These are phyloP conservation scores for Malthinus seriepunctatus DNA, from an alignment of 2,888 invertebrate genomes.

Conservation along the genomic window DNA sequence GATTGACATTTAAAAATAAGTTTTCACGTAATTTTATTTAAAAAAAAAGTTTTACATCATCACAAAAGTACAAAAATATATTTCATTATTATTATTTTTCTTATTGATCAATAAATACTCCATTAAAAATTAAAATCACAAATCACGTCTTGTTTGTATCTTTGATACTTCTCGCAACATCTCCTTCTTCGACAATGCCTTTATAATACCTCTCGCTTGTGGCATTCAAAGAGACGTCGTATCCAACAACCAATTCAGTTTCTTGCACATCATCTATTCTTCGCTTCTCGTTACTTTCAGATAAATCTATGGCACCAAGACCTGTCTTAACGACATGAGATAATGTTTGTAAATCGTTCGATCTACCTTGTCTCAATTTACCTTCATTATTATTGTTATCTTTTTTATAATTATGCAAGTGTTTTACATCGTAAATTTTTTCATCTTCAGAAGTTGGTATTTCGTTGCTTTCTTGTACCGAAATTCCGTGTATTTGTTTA, in stretches of 20 bases:
- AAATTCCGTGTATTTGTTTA: slow-evolving; percentile 55
- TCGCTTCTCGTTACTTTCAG: slow-evolving; percentile 33
- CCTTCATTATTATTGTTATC: slow-evolving; percentile 33
- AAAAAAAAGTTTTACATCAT: no score
- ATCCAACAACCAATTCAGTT: slow-evolving; percentile 61
- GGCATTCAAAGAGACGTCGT: slow-evolving; percentile 61
- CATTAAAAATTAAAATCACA: slow-evolving; percentile 1
- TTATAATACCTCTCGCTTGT: slow-evolving; percentile 63
- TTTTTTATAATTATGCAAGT: slow-evolving; percentile 56
- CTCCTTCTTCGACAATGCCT: slow-evolving; percentile 63
- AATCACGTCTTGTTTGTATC: neutral
- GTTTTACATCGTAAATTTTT: slow-evolving; percentile 57
- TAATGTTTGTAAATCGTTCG: slow-evolving; percentile 49
- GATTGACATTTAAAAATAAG: no score
- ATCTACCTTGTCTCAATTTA: slow-evolving; percentile 43
- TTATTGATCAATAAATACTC: slow-evolving; percentile 4
- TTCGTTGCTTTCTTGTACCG: slow-evolving; percentile 59
- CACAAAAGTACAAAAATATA: no score
- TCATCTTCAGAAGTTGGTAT: slow-evolving; percentile 58
- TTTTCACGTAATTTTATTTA: no score
- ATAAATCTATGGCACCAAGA: slow-evolving; percentile 50
- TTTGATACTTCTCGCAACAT: slow-evolving; percentile 41
- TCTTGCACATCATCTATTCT: slow-evolving; percentile 55
- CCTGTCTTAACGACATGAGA: slow-evolving; percentile 51
- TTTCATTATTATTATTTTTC: neutral